phyloP scores from a whole-genome alignment of 30 jellyfish, hydroid and myxozoan genomes.

The Phacellophora camtschatica region DNA sequence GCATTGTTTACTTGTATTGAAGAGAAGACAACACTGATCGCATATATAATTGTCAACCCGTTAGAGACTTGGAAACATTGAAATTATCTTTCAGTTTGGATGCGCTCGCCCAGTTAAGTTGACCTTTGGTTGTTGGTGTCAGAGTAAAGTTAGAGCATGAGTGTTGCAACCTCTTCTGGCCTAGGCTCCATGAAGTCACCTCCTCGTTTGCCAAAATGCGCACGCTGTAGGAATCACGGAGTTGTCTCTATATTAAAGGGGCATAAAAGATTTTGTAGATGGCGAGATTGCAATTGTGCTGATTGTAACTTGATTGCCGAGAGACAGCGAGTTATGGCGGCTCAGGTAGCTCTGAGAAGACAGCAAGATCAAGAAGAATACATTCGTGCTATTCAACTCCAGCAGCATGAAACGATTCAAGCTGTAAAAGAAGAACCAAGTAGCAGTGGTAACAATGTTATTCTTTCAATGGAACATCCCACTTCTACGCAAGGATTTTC shows the following conservation, averaged over 20 bases:
- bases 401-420: constrained; percentile 64
- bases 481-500: constrained; percentile 59
- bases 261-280: constrained; percentile 96
- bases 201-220: constrained; percentile 98
- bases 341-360: constrained; percentile 97
- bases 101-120: not conserved
- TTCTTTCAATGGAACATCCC: constrained; percentile 17
- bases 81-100: constrained; percentile 55
- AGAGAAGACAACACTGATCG: constrained; percentile 57
- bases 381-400: constrained; percentile 90
- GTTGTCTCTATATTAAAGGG: constrained; percentile 97
- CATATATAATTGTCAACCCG: constrained; percentile 64
- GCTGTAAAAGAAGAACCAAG: constrained; percentile 70
- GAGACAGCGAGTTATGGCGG: constrained; percentile 99
- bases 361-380: constrained; percentile 99
- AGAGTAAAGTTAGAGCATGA: constrained; percentile 26
- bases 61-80: constrained; percentile 83
- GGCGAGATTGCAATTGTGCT: constrained; percentile 98
- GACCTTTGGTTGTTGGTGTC: not conserved
- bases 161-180: constrained; percentile 70
- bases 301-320: constrained; percentile 98
- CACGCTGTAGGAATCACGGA: constrained; percentile 97
- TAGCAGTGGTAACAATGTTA: constrained; percentile 45
- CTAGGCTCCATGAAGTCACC: constrained; percentile 83
- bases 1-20: constrained; percentile 53